A percentile compares a stretch with the other conserved stretches of the same genome.
phyloP scores from a whole-genome alignment of 2,113 vertebrate genomes.

The Tympanuchus pallidicinctus region DNA sequence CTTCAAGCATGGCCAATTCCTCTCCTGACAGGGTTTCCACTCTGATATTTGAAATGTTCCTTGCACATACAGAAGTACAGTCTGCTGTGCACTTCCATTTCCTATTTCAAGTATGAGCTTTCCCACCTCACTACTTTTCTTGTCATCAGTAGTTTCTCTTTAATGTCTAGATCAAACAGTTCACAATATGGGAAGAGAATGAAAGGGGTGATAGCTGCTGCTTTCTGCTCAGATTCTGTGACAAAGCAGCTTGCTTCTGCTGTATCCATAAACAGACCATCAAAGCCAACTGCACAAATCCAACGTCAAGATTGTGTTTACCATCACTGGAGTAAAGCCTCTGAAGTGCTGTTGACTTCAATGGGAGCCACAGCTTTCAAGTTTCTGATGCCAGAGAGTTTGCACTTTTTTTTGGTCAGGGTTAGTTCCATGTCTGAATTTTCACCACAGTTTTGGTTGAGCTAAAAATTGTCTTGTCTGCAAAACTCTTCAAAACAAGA shows the following conservation, averaged over 20 bases:
- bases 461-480: neutral
- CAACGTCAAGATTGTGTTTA: neutral
- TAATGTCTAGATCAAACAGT: neutral
- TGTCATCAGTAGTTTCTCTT: neutral
- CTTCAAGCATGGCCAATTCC: neutral
- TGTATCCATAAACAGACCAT: accelerated
- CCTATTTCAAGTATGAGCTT: neutral
- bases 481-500: neutral
- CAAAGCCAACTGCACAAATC: neutral
- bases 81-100: neutral
- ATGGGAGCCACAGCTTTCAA: neutral
- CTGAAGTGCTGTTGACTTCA: neutral
- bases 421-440: accelerated
- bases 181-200: neutral
- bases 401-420: neutral
- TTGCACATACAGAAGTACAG: neutral
- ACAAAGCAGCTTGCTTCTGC: neutral
- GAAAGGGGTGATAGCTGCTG: accelerated
- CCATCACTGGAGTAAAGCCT: neutral
- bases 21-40: accelerated
- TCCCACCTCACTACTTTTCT: neutral
- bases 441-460: neutral
- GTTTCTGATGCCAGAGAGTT: neutral
- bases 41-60: neutral
- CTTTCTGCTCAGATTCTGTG: neutral